Evolutionary conservation across 92 coral and sea anemone genomes (phyloP).

Genomic region (Zoanthus sociatus): DNA sequence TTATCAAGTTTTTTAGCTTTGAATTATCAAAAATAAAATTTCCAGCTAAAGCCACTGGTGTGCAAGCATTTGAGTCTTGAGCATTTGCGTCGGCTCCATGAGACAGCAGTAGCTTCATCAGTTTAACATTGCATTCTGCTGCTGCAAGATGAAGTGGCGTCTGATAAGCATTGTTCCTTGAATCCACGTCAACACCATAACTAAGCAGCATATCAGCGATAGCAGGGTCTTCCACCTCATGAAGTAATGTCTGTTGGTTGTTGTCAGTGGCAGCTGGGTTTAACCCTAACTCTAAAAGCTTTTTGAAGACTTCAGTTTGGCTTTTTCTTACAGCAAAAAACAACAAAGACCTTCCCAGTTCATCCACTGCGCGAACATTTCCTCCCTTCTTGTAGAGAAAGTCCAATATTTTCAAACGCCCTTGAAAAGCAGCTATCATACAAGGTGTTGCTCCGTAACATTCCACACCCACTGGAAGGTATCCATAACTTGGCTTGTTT

Average conservation of each 20-base stretch:
- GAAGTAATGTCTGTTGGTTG: slow-evolving; percentile 23
- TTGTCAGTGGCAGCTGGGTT: slow-evolving; percentile 8
- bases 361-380: slow-evolving; percentile 5
- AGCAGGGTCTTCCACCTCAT: slow-evolving; percentile 4
- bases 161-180: slow-evolving; percentile 1
- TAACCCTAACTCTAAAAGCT: background rate
- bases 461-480: slow-evolving; percentile 35
- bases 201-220: slow-evolving; percentile 27
- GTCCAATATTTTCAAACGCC: background rate
- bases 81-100: slow-evolving; percentile 44
- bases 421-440: slow-evolving; percentile 50
- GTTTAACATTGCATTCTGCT: background rate
- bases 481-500: slow-evolving; percentile 34
- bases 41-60: slow-evolving; percentile 14
- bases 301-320: slow-evolving; percentile 2
- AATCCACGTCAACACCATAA: slow-evolving; percentile 6
- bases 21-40: background rate
- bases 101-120: slow-evolving; percentile 9
- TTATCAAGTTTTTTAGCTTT: background rate
- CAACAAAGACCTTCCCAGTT: slow-evolving; percentile 31
- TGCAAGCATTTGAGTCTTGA: slow-evolving; percentile 16
- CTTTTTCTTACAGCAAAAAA: slow-evolving; percentile 23
- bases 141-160: slow-evolving; percentile 49
- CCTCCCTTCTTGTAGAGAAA: slow-evolving; percentile 28
- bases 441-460: slow-evolving; percentile 42